Percentiles rank a stretch among this genome's conserved stretches.
Conservation (phyloP, 2,888 invertebrate species). For the Eupithecia dodoneata region DNA sequence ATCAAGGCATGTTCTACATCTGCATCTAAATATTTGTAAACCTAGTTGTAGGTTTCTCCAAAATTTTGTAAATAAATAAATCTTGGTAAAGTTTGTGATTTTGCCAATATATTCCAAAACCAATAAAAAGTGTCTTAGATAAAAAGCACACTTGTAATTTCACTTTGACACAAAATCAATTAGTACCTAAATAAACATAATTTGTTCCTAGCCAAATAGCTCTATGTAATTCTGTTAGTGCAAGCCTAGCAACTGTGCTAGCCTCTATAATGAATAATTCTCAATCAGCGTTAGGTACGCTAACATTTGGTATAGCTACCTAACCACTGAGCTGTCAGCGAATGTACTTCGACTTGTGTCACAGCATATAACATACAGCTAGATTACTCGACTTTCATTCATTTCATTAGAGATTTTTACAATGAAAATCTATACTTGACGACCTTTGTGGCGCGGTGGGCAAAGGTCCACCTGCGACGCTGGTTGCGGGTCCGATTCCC, state of each 20-base stretch:
- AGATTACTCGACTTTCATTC: not conserved
- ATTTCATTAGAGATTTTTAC: too few relatives aligned
- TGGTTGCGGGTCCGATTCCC: too few relatives aligned
- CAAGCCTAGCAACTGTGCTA: slow-evolving; percentile 7
- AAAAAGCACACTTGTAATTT: not conserved
- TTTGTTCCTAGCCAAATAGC: slow-evolving; percentile 28
- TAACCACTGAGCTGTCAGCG: slow-evolving; percentile 3
- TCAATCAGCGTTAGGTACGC: slow-evolving; percentile 30
- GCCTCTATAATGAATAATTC: slow-evolving; percentile 32
- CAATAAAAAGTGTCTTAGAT: not conserved
- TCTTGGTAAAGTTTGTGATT: too few relatives aligned
- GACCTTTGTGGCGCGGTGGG: too few relatives aligned
- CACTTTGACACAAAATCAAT: not conserved
- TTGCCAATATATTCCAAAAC: not conserved
- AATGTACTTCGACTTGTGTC: not conserved
- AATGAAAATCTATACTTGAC: too few relatives aligned
- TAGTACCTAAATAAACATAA: slow-evolving; percentile 11
- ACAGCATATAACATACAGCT: not conserved
- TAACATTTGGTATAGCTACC: not conserved
- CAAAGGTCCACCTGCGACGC: too few relatives aligned
- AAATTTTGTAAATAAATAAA: too few relatives aligned
- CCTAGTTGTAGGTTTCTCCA: too few relatives aligned
- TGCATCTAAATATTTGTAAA: too few relatives aligned
- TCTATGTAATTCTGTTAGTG: slow-evolving; percentile 24
- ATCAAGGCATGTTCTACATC: too few relatives aligned